phyloP scores from a whole-genome alignment of 1,140 invertebrate genomes.

The Micrasema longulum region DNA sequence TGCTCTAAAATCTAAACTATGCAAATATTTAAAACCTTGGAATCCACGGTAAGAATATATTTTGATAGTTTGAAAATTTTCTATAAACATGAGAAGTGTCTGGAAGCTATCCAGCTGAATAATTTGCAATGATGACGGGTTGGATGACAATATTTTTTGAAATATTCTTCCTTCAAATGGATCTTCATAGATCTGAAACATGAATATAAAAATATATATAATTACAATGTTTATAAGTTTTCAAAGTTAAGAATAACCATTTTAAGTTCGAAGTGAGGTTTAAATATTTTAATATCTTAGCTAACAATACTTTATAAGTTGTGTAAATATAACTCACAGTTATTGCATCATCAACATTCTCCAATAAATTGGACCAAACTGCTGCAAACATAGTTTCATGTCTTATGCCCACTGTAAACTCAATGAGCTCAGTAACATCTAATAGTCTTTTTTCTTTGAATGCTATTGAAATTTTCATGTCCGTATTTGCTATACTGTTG shows the following conservation, averaged over 20 bases:
- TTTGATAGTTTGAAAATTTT: constrained; percentile 29
- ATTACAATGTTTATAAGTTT: too few relatives aligned
- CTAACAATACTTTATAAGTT: too few relatives aligned
- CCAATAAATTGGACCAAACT: constrained; percentile 32
- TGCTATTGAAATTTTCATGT: neutral
- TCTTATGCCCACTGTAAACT: constrained; percentile 40
- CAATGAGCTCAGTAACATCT: constrained; percentile 36
- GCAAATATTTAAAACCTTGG: constrained; percentile 44
- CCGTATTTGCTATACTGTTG: too few relatives aligned
- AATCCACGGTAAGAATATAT: constrained; percentile 45
- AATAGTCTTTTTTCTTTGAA: constrained; percentile 31
- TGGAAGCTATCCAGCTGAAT: constrained; percentile 42
- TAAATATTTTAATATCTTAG: too few relatives aligned
- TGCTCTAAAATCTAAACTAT: constrained; percentile 20
- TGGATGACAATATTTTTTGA: constrained; percentile 42
- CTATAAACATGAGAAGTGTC: constrained; percentile 43
- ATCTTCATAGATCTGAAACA: constrained; percentile 49
- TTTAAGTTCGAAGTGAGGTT: too few relatives aligned
- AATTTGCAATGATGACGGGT: constrained; percentile 45
- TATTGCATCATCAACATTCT: constrained; percentile 35
- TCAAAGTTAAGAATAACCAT: too few relatives aligned
- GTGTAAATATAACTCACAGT: too few relatives aligned
- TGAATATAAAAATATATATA: constrained; percentile 6
- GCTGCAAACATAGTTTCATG: constrained; percentile 35
- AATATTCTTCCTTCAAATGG: constrained; percentile 30